Evolutionary conservation across 2,113 vertebrate genomes (phyloP).

Genomic region (Pseudopipra pipra): DNA sequence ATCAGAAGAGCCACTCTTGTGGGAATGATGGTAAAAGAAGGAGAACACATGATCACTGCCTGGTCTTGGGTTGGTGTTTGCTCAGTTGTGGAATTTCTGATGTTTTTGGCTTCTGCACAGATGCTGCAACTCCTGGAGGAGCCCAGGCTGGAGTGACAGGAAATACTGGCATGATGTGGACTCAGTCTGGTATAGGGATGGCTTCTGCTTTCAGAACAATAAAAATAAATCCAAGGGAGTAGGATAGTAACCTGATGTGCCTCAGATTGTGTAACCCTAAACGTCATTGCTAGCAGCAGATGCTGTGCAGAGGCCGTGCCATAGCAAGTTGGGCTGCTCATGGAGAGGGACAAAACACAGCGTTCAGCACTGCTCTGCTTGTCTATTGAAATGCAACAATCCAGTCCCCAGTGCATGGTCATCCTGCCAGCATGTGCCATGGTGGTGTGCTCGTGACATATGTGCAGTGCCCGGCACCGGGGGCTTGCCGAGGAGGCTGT

Average conservation of each 20-base stretch:
- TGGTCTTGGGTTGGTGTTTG: not conserved
- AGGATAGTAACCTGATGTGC: not conserved
- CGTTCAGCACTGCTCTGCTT: not conserved
- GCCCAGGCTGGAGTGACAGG: not conserved
- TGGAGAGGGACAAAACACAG: not conserved
- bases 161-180: not conserved
- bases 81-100: not conserved
- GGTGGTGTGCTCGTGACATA: fast-evolving
- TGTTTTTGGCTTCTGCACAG: not conserved
- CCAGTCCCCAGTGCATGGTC: not conserved
- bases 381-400: not conserved
- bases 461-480: fast-evolving
- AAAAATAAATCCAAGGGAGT: not conserved
- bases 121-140: not conserved
- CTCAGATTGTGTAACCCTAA: not conserved
- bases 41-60: not conserved
- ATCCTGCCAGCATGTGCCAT: not conserved
- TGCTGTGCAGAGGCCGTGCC: not conserved
- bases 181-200: not conserved
- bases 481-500: too few species aligned
- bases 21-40: not conserved
- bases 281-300: not conserved
- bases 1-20: not conserved
- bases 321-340: not conserved
- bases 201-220: not conserved